Base-by-base conservation (phyloP, 2,797 vertebrate genomes). In the Pyrocephalus nanus region DNA sequence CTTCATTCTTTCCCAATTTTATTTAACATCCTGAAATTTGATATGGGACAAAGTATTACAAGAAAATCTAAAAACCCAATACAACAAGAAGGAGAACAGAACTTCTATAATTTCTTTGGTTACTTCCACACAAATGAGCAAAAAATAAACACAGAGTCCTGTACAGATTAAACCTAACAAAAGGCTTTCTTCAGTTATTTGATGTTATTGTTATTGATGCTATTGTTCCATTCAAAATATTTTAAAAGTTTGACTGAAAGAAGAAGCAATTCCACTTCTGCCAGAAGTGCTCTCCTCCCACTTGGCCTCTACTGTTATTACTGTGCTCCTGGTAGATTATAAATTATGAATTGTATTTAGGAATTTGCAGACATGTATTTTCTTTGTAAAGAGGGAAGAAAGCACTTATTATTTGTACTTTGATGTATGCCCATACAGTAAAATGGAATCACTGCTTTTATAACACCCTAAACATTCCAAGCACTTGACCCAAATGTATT, bases 281-380 rank as follows among this genome's bases (percentile, higher is more conserved):
- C 65, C 69, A 93, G 81, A 83, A 80, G 57, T 78, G 57, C 32
- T 92, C 65, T 88, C 87, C 92, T 94, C 91, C 90, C 47, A 86
- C 70, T 86, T 50, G 4, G 82, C 76, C 70, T 95, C 66, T 69
- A 4, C 54, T 75, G 47, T 77, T 94, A 91, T 91, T 92, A 64
- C 27, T 55, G 38, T 25, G 64, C 73, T 94, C 48, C 82, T 84
- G 51, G 69, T 80, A 72, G 76, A 86, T 82, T 81, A 95, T 75
- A 90, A 94, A 93, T 93, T 94, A 91, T 88, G 78, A 88, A 94
- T 88, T 90, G 53, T 57, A 69, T 92, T 93, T 86, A 80, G 65
- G 81, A 88, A 88, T 84, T 77, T 90, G 62, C 76, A 95, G 82
- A 70, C 2, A 0, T 25, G 67, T 78, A 48, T 86, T 91, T 95